Base-by-base conservation (phyloP, 2,113 vertebrate species). In the Trinectes maculatus region DNA sequence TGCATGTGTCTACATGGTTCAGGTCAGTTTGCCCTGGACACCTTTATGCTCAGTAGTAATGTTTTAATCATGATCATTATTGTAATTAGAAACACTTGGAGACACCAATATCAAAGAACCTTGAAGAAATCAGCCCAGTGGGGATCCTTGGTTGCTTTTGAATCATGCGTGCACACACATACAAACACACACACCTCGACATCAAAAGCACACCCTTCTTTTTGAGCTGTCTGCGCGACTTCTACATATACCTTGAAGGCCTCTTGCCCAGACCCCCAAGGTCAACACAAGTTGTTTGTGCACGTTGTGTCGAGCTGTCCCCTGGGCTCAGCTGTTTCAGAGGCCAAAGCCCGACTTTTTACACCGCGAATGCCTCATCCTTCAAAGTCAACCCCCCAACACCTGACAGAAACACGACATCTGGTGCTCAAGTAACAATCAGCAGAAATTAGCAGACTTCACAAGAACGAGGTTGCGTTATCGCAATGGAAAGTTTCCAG, bases 21-120 rank as follows among this genome's bases (percentile, higher is more conserved):
- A 79, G 69, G 84, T 75, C 77, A 71, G 59, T 58, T 78, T 68
- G 83, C 74, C 71, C 79, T 64, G 72, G 74, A 83, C 77, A 77
- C 77, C 75, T 62, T 72, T 77, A 47, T 79, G 51, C 67, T 82
- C 79, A 56, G 70, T 73, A 61, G 76, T 84, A 77, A 91, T 93
- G 90, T 92, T 93, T 93, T 93, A 92, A 92, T 92, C 92, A 92
- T 92, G 89, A 92, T 89, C 76, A 91, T 92, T 52, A 90, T 91
- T 90, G 90, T 93, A 92, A 93, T 93, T 92, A 94, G 89, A 91
- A 91, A 92, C 89, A 92, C 79, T 83, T 82, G 77, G 81, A 92
- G 86, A 86, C 25, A 62, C 80, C 58, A 71, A 87, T 90, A 91
- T 92, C 90, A 93, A 93, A 92, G 91, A 77, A 70, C 83, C 86